Evolutionary conservation across 2,113 vertebrate genomes (phyloP).

Genomic region (Aptenodytes forsteri): DNA sequence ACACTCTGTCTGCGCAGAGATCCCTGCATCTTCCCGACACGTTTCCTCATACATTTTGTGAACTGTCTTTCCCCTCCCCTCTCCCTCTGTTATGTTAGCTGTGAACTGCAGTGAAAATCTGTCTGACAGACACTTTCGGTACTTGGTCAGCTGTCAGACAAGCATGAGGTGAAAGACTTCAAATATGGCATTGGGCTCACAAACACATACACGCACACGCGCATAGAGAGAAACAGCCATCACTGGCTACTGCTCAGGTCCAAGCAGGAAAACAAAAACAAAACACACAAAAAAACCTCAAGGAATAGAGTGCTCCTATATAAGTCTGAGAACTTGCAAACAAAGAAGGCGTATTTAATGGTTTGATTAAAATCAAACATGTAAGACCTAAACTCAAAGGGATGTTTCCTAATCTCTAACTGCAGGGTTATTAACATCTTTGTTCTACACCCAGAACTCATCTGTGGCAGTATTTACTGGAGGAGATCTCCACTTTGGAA

Average conservation of each 20-base stretch:
- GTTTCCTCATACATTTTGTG: slow-evolving; percentile 55
- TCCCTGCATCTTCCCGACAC: slow-evolving; percentile 54
- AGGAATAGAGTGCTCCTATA: neutral
- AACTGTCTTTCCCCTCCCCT: slow-evolving; percentile 65
- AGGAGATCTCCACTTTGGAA: neutral
- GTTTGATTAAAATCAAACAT: neutral
- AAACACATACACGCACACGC: neutral
- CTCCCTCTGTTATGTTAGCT: slow-evolving; percentile 66
- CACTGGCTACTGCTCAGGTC: slow-evolving; percentile 33
- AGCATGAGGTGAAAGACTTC: slow-evolving; percentile 68
- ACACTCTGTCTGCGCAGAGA: slow-evolving; percentile 43
- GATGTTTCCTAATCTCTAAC: neutral
- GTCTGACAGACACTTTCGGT: slow-evolving; percentile 61
- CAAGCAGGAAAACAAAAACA: neutral
- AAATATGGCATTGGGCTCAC: slow-evolving; percentile 62
- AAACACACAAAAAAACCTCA: neutral
- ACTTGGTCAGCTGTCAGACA: slow-evolving; percentile 65
- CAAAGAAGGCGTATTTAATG: neutral
- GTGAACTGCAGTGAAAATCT: slow-evolving; percentile 62
- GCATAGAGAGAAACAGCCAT: neutral
- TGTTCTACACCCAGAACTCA: neutral
- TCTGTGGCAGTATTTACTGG: neutral
- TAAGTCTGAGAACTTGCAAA: neutral
- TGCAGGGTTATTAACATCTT: neutral
- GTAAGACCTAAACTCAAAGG: neutral